Evolutionary conservation across 2,888 invertebrate genomes (phyloP), one percentile per base, ranked within the genome.

Genomic region (Sphaerophoria taeniata): DNA sequence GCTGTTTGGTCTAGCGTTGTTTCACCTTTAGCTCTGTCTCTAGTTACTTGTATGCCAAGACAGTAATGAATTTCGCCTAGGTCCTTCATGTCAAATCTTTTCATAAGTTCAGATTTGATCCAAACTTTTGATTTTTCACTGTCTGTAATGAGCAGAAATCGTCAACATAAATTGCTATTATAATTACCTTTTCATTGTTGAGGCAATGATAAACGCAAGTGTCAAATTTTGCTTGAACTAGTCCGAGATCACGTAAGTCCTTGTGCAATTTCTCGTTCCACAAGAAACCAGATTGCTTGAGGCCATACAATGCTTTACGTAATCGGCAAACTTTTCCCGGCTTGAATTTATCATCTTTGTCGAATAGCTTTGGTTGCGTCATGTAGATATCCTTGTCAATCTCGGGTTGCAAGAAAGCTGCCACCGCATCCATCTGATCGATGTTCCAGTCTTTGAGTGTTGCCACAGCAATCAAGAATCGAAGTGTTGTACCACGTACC

Each of bases 191-290:
- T 39, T 6, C 36, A 12, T 67, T 53, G 16, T 31, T 67, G 39
- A 67, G 43, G 56, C 51, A 56, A 14, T 70, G 45, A 70, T 70
- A 56, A 56, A 56, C 55, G 55, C 69, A 36, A 49, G 71, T 72
- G 24, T 60, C 60, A 33, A 72, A 49, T 31, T 72, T 60, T 34
- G 60, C 58, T 72, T 72, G 60, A 16, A 39, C 16, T 36, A 60
- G 45, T 49, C 60, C 58, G n/a, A 58, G 71, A 71, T 71, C 49
- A 49, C 71, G n/a, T 49, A 71, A 49, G 36, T 36, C 36, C 39
- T 60, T 72, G 49, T 60, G 60, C 49, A 72, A 47, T 31, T 72
- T 72, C 49, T 72, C 71, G 24, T 72, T 72, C 36, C 31, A 72
- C 58, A 72, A 49, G n/a, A n/a, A 60, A 0, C 60, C 60, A 31